Evolutionary conservation across 2,113 vertebrate species (phyloP).

Genomic region (Piliocolobus tephrosceles): DNA sequence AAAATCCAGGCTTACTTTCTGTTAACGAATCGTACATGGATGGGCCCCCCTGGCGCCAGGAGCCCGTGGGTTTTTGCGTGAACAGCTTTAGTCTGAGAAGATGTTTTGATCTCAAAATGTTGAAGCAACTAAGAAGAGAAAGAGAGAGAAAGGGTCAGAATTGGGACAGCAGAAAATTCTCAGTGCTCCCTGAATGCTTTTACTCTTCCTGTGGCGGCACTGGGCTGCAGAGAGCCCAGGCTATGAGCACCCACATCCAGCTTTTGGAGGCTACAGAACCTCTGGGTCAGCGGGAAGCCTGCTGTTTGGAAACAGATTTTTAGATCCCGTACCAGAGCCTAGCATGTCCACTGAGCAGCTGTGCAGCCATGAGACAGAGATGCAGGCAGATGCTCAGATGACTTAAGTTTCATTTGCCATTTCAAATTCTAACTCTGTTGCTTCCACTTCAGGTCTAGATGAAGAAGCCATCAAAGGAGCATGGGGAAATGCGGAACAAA

Average conservation of each 20-base stretch:
- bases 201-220: not conserved
- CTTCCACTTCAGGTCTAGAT: not conserved
- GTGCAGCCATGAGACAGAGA: not conserved
- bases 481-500: not conserved
- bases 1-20: slow-evolving; percentile 78
- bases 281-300: not conserved
- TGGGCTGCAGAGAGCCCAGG: not conserved
- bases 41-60: slow-evolving; percentile 87
- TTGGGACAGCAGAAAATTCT: not conserved
- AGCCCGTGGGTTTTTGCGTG: slow-evolving; percentile 92
- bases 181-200: not conserved
- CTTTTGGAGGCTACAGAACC: not conserved
- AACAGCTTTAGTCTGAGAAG: slow-evolving; percentile 85
- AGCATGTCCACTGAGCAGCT: not conserved
- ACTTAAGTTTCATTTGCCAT: not conserved
- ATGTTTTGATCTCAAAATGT: slow-evolving; percentile 88
- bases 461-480: not conserved
- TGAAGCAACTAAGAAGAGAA: slow-evolving; percentile 89
- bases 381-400: not conserved
- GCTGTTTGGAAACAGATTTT: not conserved
- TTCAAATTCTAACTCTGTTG: not conserved
- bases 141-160: slow-evolving; percentile 60
- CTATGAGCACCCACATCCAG: not conserved
- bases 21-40: slow-evolving; percentile 89
- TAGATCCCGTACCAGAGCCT: not conserved